phyloP scores from a whole-genome alignment of 2,797 vertebrate species.

The Steatocranus sp. region DNA sequence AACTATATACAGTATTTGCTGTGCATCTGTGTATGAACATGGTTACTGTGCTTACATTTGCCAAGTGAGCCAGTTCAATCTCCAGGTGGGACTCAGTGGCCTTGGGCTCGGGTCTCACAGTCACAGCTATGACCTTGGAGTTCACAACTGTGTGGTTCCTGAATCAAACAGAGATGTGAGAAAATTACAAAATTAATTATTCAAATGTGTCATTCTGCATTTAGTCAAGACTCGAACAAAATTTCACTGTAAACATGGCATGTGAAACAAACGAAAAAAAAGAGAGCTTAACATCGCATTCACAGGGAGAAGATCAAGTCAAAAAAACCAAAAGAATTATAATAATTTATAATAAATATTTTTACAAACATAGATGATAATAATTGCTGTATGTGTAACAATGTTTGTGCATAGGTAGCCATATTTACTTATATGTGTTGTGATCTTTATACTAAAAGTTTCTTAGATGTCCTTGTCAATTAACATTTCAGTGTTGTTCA shows the following conservation, averaged over 20 bases:
- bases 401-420: not conserved
- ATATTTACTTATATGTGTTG: not conserved
- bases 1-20: not conserved
- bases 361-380: not conserved
- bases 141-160: conserved; percentile 98
- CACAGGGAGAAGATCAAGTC: not conserved
- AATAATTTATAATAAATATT: not conserved
- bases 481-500: not conserved
- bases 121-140: conserved; percentile 98
- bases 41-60: conserved; percentile 84
- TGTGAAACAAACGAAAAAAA: not conserved
- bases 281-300: not conserved
- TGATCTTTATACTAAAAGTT: not conserved
- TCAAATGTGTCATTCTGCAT: not conserved
- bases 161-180: conserved; percentile 33
- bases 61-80: conserved; percentile 94
- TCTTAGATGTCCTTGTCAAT: not conserved
- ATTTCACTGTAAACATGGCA: not conserved
- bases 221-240: not conserved
- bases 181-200: not conserved
- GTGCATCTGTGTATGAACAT: not conserved
- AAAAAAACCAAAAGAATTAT: not conserved
- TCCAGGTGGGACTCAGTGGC: conserved; percentile 88
- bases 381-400: not conserved
- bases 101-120: conserved; percentile 92